Conservation (phyloP, 2,797 vertebrate genomes). For the Pipistrellus nathusii region DNA sequence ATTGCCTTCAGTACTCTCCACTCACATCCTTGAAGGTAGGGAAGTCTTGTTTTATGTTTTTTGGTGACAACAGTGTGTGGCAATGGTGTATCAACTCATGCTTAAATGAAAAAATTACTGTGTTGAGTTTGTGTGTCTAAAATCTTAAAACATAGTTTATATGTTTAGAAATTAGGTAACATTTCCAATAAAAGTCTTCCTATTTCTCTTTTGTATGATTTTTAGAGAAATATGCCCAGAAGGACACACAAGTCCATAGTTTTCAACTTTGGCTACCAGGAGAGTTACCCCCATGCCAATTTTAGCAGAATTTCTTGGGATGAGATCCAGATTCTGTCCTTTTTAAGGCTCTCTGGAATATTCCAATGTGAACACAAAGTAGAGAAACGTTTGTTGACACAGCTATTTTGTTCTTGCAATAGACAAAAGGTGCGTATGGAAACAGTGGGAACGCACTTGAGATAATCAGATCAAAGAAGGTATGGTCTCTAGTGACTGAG, state of each 20-base stretch:
- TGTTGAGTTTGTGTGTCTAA: neutral
- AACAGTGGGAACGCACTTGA: neutral
- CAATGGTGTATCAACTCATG: neutral
- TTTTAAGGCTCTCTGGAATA: neutral
- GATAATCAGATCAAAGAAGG: neutral
- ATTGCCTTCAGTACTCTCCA: neutral
- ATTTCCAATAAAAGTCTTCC: neutral
- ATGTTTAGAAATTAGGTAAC: neutral
- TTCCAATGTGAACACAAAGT: neutral
- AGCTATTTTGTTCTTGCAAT: neutral
- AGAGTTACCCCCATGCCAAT: neutral
- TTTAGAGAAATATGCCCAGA: neutral
- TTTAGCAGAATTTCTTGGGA: neutral
- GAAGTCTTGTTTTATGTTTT: neutral
- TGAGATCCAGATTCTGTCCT: neutral
- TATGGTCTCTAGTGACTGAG: neutral
- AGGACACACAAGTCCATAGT: neutral
- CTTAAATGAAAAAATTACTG: neutral
- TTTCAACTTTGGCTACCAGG: neutral
- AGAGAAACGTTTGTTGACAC: neutral
- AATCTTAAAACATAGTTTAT: neutral
- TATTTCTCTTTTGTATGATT: neutral
- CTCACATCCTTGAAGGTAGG: neutral
- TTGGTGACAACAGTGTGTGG: neutral
- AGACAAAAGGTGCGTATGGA: neutral